phyloP scores from a whole-genome alignment of 2,888 invertebrate species.

The Philaethria dido region DNA sequence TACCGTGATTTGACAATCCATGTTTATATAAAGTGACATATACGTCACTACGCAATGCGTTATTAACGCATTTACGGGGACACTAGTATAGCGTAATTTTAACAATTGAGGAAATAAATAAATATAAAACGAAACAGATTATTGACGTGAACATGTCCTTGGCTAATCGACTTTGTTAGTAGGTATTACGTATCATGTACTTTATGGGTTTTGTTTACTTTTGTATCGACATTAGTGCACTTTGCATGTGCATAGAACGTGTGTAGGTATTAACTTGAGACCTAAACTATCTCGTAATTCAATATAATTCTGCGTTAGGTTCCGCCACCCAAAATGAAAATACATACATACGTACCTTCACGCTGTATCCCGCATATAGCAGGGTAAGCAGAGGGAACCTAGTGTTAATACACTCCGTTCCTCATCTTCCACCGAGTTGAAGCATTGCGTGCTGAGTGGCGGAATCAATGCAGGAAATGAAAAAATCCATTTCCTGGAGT shows the following conservation, averaged over 20 bases:
- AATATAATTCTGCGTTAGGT: neutral
- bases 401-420: no score
- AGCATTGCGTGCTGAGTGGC: no score
- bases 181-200: slow-evolving; percentile 8
- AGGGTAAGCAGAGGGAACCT: no score
- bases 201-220: slow-evolving; percentile 15
- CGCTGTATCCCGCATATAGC: no score
- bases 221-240: neutral
- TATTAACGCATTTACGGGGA: neutral
- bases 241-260: slow-evolving; percentile 5
- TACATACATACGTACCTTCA: no score
- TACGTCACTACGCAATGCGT: no score
- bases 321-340: neutral
- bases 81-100: neutral
- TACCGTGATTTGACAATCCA: no score
- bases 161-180: neutral
- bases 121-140: neutral
- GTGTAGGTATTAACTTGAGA: neutral
- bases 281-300: neutral
- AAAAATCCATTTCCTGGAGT: no score
- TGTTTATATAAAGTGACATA: no score
- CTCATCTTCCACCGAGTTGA: no score
- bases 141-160: slow-evolving; percentile 13
- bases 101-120: neutral
- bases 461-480: no score